Percentiles rank a stretch among this genome's conserved stretches.
Evolutionary conservation across 2,888 invertebrate genomes (phyloP).

Genomic region (Diloba caeruleocephala): DNA sequence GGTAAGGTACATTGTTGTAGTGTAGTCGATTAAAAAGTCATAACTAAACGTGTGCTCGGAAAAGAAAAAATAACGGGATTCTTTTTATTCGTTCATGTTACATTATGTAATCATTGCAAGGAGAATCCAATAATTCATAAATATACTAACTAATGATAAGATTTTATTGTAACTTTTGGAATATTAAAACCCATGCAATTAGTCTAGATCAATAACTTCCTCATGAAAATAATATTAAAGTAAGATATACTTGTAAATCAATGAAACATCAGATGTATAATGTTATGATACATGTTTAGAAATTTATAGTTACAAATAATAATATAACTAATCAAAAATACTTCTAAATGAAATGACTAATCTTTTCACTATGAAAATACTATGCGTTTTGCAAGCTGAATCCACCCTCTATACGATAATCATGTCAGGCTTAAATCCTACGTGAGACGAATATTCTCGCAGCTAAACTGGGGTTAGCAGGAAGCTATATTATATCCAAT

Average conservation of each 20-base stretch:
- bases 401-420: conserved; percentile 1
- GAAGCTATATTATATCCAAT: conserved; percentile 31
- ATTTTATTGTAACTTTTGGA: neutral
- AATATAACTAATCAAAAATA: conserved; percentile 35
- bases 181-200: conserved; percentile 2
- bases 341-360: conserved; percentile 54
- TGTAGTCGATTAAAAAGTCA: too few species aligned
- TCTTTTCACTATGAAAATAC: conserved; percentile 31
- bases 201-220: conserved; percentile 4
- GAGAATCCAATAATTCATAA: too few species aligned
- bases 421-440: conserved; percentile 4
- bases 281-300: conserved; percentile 13
- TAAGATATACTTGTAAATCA: too few species aligned
- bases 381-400: conserved; percentile 17
- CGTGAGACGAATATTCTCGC: conserved; percentile 23
- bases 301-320: conserved; percentile 32
- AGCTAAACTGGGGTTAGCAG: conserved; percentile 27
- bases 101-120: too few species aligned
- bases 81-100: too few species aligned
- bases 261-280: conserved; percentile 5
- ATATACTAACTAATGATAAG: too few species aligned
- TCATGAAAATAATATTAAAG: too few species aligned
- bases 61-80: neutral
- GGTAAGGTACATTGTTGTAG: conserved; percentile 9
- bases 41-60: neutral